phyloP scores from a whole-genome alignment of 1,140 invertebrate genomes.

The Cyphomyrmex costatus region DNA sequence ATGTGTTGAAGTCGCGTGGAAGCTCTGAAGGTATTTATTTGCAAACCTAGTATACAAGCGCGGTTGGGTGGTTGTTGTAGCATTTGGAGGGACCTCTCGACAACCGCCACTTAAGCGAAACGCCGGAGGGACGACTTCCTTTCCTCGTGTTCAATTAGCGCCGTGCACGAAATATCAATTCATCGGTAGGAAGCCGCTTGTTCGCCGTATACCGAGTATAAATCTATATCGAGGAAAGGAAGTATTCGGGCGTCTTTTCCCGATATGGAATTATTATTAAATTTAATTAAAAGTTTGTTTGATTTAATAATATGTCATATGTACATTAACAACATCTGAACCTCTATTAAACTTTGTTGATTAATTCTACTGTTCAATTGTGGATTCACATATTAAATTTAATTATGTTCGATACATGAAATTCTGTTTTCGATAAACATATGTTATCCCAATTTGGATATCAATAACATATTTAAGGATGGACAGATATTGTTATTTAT shows the following conservation, averaged over 20 bases:
- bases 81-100: slow-evolving; percentile 72
- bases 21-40: slow-evolving; percentile 72
- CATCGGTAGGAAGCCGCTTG: slow-evolving; percentile 64
- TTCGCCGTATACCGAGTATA: slow-evolving; percentile 60
- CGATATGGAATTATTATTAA: slow-evolving; percentile 22
- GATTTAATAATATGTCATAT: slow-evolving; percentile 32
- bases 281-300: slow-evolving; percentile 47
- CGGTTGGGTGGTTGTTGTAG: slow-evolving; percentile 63
- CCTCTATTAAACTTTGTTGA: slow-evolving; percentile 20
- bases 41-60: slow-evolving; percentile 68
- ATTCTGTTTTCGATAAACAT: background rate
- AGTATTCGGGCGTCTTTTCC: background rate
- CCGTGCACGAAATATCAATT: slow-evolving; percentile 75
- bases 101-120: slow-evolving; percentile 75
- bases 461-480: background rate
- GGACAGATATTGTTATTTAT: background rate
- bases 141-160: slow-evolving; percentile 75
- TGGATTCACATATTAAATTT: slow-evolving; percentile 38
- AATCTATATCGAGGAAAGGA: slow-evolving; percentile 16
- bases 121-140: slow-evolving; percentile 67
- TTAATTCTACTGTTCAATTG: slow-evolving; percentile 41
- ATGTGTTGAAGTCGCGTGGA: slow-evolving; percentile 66
- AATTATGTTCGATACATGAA: background rate
- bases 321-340: background rate
- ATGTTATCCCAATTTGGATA: background rate